phyloP scores from a whole-genome alignment of 1,140 invertebrate species.

The Bemisia tabaci region DNA sequence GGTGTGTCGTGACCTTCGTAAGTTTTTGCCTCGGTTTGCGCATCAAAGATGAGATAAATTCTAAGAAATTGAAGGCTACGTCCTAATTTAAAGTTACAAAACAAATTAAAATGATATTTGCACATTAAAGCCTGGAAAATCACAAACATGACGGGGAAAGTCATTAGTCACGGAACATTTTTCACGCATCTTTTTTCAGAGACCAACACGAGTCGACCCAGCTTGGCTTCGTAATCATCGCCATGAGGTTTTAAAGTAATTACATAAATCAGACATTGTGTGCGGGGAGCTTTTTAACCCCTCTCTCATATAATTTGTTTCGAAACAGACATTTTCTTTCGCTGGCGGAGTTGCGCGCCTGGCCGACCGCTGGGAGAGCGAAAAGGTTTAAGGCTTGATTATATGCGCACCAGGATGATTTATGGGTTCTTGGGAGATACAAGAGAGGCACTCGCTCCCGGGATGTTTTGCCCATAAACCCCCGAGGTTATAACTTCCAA shows the following conservation, averaged over 20 bases:
- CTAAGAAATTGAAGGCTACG: too few species aligned
- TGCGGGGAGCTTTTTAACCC: neutral
- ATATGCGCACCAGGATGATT: neutral
- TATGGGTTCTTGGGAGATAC: neutral
- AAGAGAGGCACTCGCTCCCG: neutral
- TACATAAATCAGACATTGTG: neutral
- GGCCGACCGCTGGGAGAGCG: neutral
- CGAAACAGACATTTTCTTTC: neutral
- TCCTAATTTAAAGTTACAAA: too few species aligned
- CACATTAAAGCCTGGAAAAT: too few species aligned
- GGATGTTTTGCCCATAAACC: too few species aligned
- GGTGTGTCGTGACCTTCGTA: too few species aligned
- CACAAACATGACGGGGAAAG: too few species aligned
- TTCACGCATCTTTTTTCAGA: neutral
- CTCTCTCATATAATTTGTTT: neutral
- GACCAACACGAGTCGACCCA: neutral
- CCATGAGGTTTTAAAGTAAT: neutral
- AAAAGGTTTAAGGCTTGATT: neutral
- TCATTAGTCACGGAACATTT: neutral
- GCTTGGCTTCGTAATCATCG: neutral
- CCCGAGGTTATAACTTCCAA: neutral
- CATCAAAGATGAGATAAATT: too few species aligned
- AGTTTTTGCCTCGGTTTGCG: too few species aligned
- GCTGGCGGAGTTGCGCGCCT: neutral
- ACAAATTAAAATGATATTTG: too few species aligned